phyloP scores from a whole-genome alignment of 2,113 vertebrate genomes.

The Toxotes jaculatrix region DNA sequence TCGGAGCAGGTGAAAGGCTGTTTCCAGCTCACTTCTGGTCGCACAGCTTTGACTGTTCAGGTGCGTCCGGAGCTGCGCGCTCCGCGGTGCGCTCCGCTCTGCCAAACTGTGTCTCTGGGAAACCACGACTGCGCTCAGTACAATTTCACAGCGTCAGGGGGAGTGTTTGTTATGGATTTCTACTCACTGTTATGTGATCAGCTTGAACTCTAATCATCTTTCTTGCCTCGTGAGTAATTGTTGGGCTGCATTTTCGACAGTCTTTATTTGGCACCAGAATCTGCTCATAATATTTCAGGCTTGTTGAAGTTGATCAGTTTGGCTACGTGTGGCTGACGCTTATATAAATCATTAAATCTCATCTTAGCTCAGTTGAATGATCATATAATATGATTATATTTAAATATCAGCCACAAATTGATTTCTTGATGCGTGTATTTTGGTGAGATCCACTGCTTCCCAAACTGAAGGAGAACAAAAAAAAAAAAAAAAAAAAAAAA shows the following conservation, averaged over 20 bases:
- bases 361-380: neutral
- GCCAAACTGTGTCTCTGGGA: slow-evolving; percentile 40
- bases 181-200: neutral
- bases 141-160: slow-evolving; percentile 52
- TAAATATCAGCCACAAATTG: neutral
- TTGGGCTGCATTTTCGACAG: neutral
- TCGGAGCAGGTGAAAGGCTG: slow-evolving; percentile 32
- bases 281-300: neutral
- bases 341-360: neutral
- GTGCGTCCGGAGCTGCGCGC: slow-evolving; percentile 64
- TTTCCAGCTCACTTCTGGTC: slow-evolving; percentile 1
- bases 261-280: neutral
- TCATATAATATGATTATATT: neutral
- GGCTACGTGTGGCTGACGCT: neutral
- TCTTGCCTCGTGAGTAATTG: neutral
- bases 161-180: slow-evolving; percentile 35
- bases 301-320: neutral
- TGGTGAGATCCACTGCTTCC: neutral
- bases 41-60: slow-evolving; percentile 23
- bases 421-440: neutral
- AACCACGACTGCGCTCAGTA: slow-evolving; percentile 21
- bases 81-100: slow-evolving; percentile 50
- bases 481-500: neutral
- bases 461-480: neutral
- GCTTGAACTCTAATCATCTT: neutral